Evolutionary conservation across 2,888 invertebrate species (phyloP).

Genomic region (Drosophila sordidula): DNA sequence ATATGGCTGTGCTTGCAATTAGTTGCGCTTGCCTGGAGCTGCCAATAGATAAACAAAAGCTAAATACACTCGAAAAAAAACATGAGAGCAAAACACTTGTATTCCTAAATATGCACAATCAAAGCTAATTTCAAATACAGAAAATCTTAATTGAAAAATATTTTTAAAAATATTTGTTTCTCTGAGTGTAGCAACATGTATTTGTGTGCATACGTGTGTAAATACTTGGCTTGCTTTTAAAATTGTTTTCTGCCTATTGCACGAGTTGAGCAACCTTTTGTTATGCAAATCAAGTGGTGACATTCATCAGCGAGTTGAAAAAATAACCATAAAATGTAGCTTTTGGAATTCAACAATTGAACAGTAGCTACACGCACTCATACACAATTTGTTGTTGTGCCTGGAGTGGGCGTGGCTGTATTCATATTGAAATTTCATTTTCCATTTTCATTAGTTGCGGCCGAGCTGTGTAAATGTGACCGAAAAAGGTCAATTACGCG

Average conservation of each 20-base stretch:
- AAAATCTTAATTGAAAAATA: no score
- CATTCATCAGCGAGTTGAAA: slow-evolving; percentile 41
- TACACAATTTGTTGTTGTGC: slow-evolving; percentile 1
- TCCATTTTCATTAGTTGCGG: slow-evolving; percentile 12
- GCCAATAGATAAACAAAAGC: slow-evolving; percentile 57
- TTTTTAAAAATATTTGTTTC: not conserved
- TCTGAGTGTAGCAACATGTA: slow-evolving; percentile 7
- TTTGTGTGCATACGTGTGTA: slow-evolving; percentile 4
- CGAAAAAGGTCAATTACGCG: slow-evolving; percentile 77
- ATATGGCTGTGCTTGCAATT: slow-evolving; percentile 64
- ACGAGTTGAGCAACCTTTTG: slow-evolving; percentile 43
- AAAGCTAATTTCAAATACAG: no score
- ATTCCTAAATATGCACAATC: no score
- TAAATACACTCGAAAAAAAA: slow-evolving; percentile 2
- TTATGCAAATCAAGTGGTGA: slow-evolving; percentile 71
- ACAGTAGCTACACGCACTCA: slow-evolving; percentile 21
- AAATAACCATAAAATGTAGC: slow-evolving; percentile 48
- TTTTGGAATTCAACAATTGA: slow-evolving; percentile 40
- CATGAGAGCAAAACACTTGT: no score
- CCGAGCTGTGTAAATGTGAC: slow-evolving; percentile 37
- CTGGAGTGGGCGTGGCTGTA: slow-evolving; percentile 55
- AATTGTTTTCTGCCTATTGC: slow-evolving; percentile 20
- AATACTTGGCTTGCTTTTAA: slow-evolving; percentile 8
- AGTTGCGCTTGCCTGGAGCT: slow-evolving; percentile 60
- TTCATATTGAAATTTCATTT: slow-evolving; percentile 45